Conservation (phyloP, 1,140 invertebrate genomes). For the Cydia fagiglandana region DNA sequence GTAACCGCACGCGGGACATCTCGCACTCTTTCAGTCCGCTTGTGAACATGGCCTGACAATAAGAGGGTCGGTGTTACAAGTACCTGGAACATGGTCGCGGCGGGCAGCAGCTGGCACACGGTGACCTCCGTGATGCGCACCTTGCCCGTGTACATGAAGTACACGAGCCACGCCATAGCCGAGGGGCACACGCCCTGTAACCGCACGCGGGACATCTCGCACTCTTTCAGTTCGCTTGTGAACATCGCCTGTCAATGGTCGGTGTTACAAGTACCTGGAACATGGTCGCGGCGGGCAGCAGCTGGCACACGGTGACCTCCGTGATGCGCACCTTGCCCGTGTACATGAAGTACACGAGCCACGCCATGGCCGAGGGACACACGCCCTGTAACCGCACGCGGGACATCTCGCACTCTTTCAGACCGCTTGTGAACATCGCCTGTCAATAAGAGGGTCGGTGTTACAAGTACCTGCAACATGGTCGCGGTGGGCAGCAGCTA, state of each 20-base stretch:
- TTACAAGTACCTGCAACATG: too few species aligned
- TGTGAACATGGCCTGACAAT: slow-evolving; percentile 92
- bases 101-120: too few species aligned
- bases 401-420: slow-evolving; percentile 93
- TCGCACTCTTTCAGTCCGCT: slow-evolving; percentile 92
- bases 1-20: slow-evolving; percentile 90
- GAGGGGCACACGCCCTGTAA: too few species aligned
- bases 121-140: too few species aligned
- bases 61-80: background rate
- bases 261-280: slow-evolving; percentile 86
- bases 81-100: too few species aligned
- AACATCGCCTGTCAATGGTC: too few species aligned
- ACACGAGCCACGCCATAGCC: too few species aligned
- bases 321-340: slow-evolving; percentile 92
- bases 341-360: slow-evolving; percentile 94
- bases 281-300: slow-evolving; percentile 95
- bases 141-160: too few species aligned
- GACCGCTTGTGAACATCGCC: slow-evolving; percentile 95
- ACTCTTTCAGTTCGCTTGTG: too few species aligned
- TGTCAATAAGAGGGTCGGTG: slow-evolving; percentile 56
- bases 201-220: too few species aligned
- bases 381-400: slow-evolving; percentile 92
- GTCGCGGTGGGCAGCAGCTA: too few species aligned
- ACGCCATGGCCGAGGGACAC: slow-evolving; percentile 90
- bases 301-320: slow-evolving; percentile 93